A percentile compares a stretch with the other conserved stretches of the same genome.
phyloP scores from a whole-genome alignment of 2,888 invertebrate species.

The Eilema griseolum region DNA sequence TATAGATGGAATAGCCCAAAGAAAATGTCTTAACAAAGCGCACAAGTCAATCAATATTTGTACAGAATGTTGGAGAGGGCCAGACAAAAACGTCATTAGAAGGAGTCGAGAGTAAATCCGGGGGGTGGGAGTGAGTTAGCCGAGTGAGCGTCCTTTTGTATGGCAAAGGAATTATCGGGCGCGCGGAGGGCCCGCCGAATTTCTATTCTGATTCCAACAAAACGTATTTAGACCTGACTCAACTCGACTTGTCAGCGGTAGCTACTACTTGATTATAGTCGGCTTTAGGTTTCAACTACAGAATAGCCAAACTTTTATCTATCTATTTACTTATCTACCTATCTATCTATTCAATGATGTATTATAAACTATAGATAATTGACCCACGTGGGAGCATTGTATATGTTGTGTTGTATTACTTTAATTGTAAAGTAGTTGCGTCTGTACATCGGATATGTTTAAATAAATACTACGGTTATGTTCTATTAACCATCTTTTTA shows the following conservation, averaged over 20 bases:
- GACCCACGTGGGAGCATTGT: too few relatives aligned
- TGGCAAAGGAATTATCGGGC: constrained; percentile 62
- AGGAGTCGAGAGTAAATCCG: constrained; percentile 61
- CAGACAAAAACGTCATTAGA: constrained; percentile 72
- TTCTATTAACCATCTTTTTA: too few relatives aligned
- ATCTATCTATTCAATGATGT: too few relatives aligned
- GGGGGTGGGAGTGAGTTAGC: constrained; percentile 40
- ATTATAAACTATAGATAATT: too few relatives aligned
- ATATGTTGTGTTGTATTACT: too few relatives aligned
- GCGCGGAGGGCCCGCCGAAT: constrained; percentile 53
- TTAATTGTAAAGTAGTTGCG: too few relatives aligned
- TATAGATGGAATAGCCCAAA: background rate
- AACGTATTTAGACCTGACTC: constrained; percentile 49
- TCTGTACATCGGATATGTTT: too few relatives aligned
- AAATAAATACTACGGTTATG: too few relatives aligned
- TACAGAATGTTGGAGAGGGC: constrained; percentile 54
- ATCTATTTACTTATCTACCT: too few relatives aligned
- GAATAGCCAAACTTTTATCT: too few relatives aligned
- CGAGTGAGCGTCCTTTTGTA: constrained; percentile 55
- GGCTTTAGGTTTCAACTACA: constrained; percentile 27
- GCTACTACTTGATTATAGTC: background rate
- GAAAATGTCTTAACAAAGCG: constrained; percentile 44
- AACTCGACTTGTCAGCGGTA: constrained; percentile 45
- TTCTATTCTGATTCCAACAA: constrained; percentile 55
- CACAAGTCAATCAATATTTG: constrained; percentile 64